Base-by-base conservation (phyloP, 2,113 vertebrate species). In the Peromyscus maniculatus region DNA sequence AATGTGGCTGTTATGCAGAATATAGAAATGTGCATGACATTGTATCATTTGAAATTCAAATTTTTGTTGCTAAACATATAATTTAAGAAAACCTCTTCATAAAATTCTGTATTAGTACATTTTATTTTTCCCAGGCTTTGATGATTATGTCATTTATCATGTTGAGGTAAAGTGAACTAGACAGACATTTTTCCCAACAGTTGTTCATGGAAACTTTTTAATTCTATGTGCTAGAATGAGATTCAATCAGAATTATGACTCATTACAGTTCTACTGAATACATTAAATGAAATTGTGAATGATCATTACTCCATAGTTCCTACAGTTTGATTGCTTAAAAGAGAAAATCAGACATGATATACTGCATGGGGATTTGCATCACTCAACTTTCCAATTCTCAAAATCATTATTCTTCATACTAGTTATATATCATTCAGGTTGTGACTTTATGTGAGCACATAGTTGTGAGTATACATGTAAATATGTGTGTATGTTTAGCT, bases 1-100 rank as follows among this genome's bases (percentile, higher is more conserved):
- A 98, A 97, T 93, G 97, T 97, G 88, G 43, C 94, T 98, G 88
- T 62, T 97, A 97, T 93, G 90, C 52, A 97, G 52, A 75, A 69
- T 96, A 94, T 89, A 97, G 90, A 96, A 98, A 96, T 43, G 57
- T 93, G 64, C 91, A 93, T 79, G 82, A 52, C 89, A 97, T 94
- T 96, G 97, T 97, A 59, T 67, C 84, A 55, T 8, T 1, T 66
- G 15, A 69, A 87, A 59, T 93, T 94, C 91, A 87, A 72, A 67
- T 28, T 96, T 95, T 96, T 87, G 75, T 69, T 91, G 74, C 92
- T 39, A 97, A 95, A 91, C 24, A 94, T 0, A 46, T 69, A 46
- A 64, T 66, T 87, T 74, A 49, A 52, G 28, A 86, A 91, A 92
- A 10, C 0, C 17, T 64, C n/a, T 77, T 78, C n/a, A 62, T 82